These are phyloP conservation scores for Papilio gigon DNA, from an alignment of 2,888 invertebrate species.

Conservation along the genomic window DNA sequence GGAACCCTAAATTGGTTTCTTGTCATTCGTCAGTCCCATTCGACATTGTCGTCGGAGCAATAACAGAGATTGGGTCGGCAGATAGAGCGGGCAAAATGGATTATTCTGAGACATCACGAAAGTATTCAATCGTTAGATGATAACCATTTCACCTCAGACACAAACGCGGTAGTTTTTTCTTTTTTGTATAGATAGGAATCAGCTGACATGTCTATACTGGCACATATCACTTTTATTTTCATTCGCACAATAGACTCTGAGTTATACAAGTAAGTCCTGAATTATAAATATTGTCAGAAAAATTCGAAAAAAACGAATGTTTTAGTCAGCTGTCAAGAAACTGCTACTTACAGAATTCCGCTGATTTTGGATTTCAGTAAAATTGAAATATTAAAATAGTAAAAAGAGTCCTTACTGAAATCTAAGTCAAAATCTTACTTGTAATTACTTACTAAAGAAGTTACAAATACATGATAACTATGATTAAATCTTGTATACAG, in stretches of 20 bases:
- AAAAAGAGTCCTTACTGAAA: too few relatives aligned
- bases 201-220: background rate
- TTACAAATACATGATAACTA: background rate
- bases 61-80: slow-evolving; percentile 57
- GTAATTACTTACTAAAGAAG: too few relatives aligned
- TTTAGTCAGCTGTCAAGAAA: too few relatives aligned
- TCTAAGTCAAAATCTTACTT: too few relatives aligned
- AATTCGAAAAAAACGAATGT: too few relatives aligned
- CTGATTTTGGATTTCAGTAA: too few relatives aligned
- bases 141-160: slow-evolving; percentile 26
- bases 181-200: background rate
- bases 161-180: background rate
- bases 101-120: slow-evolving; percentile 52
- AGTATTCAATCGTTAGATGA: slow-evolving; percentile 37
- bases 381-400: too few relatives aligned
- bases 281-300: too few relatives aligned
- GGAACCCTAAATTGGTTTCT: slow-evolving; percentile 35
- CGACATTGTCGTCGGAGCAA: slow-evolving; percentile 52
- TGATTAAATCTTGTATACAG: background rate
- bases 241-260: background rate
- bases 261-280: background rate
- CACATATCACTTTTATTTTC: background rate
- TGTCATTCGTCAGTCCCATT: slow-evolving; percentile 50
- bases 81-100: slow-evolving; percentile 54
- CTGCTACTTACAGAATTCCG: too few relatives aligned